Conservation (phyloP, 1,140 invertebrate genomes). For the Helicoverpa zea region DNA sequence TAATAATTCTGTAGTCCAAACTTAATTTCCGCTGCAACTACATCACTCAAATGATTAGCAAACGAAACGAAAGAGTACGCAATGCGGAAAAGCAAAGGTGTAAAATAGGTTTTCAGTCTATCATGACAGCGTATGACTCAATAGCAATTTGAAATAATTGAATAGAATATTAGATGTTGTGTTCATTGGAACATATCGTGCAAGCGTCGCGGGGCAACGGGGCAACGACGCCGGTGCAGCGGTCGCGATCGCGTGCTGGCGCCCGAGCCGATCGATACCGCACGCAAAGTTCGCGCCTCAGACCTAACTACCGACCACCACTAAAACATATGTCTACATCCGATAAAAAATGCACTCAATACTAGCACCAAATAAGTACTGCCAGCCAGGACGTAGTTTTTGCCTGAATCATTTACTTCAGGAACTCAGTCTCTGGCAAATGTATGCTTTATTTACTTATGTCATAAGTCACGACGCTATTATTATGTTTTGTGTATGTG, state of each 20-base stretch:
- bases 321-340: constrained; percentile 28
- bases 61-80: constrained; percentile 13
- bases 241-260: constrained; percentile 79
- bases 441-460: background rate
- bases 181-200: constrained; percentile 48
- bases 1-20: background rate
- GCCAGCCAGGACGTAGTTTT: background rate
- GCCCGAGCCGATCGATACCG: constrained; percentile 79
- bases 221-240: constrained; percentile 71
- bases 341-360: constrained; percentile 24
- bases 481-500: too few relatives aligned
- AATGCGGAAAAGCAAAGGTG: constrained; percentile 37
- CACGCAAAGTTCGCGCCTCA: constrained; percentile 79
- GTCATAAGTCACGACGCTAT: background rate
- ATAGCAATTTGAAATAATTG: constrained; percentile 49
- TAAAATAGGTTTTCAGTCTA: constrained; percentile 8
- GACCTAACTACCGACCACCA: constrained; percentile 54
- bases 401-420: background rate
- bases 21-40: constrained; percentile 13
- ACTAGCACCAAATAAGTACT: background rate
- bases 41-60: constrained; percentile 1
- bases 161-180: constrained; percentile 53
- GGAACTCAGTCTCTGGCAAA: background rate
- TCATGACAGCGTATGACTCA: constrained; percentile 5
- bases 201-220: constrained; percentile 51